phyloP scores from a whole-genome alignment of 2,888 invertebrate genomes.

The Tenthredo scrophulariae region DNA sequence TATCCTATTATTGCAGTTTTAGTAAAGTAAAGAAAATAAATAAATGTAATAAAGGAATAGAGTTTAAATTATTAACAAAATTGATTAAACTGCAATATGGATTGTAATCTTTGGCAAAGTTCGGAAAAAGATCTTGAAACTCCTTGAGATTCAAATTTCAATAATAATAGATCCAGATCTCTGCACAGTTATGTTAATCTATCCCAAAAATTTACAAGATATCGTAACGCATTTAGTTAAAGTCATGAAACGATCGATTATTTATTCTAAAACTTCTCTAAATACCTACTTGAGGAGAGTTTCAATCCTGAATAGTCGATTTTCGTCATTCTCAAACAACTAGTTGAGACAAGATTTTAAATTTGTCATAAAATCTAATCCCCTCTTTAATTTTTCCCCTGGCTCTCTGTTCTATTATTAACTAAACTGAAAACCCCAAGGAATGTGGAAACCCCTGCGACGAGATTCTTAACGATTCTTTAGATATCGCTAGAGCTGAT shows the following conservation, averaged over 20 bases:
- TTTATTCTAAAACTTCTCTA: not conserved
- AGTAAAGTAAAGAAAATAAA: not conserved
- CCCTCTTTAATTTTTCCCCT: not conserved
- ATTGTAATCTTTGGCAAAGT: not conserved
- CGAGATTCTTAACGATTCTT: not conserved
- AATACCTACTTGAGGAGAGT: too few relatives aligned
- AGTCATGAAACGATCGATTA: not conserved
- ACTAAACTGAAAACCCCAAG: not conserved
- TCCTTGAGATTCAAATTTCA: not conserved
- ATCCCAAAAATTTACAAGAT: not conserved
- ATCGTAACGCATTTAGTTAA: not conserved
- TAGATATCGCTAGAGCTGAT: constrained; percentile 23
- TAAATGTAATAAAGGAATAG: too few relatives aligned
- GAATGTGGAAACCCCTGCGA: not conserved
- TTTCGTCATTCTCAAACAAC: not conserved
- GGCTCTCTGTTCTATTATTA: not conserved
- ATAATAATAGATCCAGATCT: not conserved
- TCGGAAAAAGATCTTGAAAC: not conserved
- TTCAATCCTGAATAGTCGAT: not conserved
- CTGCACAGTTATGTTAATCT: not conserved
- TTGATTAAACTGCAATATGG: not conserved
- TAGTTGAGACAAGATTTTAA: not conserved
- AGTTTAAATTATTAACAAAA: not conserved
- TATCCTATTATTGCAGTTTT: not conserved
- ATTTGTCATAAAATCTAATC: not conserved